These are phyloP conservation scores for Solenopsis invicta DNA, from an alignment of 1,140 invertebrate species.

Conservation along the genomic window DNA sequence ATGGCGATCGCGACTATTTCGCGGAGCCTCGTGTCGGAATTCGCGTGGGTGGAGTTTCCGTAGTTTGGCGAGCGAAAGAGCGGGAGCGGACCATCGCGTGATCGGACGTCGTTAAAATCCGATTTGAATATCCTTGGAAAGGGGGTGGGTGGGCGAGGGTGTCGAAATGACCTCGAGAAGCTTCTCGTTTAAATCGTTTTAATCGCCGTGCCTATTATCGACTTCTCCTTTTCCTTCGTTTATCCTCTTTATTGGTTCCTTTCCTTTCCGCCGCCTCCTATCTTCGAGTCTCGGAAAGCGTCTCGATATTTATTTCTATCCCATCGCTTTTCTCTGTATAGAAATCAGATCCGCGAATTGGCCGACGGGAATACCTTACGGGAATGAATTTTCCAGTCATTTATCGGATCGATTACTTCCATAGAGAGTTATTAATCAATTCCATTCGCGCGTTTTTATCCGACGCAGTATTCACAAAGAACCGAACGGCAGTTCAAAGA, in stretches of 20 bases:
- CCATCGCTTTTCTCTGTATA: neutral
- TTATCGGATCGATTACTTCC: slow-evolving; percentile 9
- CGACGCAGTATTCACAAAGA: neutral
- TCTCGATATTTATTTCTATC: slow-evolving; percentile 44
- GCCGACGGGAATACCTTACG: neutral
- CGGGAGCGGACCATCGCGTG: slow-evolving; percentile 63
- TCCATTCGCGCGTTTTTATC: neutral
- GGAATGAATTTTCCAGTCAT: slow-evolving; percentile 9
- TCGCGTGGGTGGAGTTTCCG: slow-evolving; percentile 48
- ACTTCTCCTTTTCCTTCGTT: slow-evolving; percentile 8
- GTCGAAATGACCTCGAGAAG: slow-evolving; percentile 69
- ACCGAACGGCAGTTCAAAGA: neutral
- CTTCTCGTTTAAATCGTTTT: slow-evolving; percentile 70
- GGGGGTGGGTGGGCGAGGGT: slow-evolving; percentile 22
- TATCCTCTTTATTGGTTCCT: neutral
- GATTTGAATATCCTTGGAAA: slow-evolving; percentile 73
- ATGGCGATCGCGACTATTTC: slow-evolving; percentile 23
- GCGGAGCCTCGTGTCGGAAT: slow-evolving; percentile 30
- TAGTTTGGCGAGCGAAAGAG: slow-evolving; percentile 28
- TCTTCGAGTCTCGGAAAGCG: neutral
- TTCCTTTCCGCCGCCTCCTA: neutral
- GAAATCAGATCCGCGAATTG: neutral
- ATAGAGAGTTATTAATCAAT: slow-evolving; percentile 28
- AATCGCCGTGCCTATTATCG: slow-evolving; percentile 59
- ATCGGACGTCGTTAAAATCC: slow-evolving; percentile 55